phyloP scores from a whole-genome alignment of 2,113 vertebrate species.

The Nanorana parkeri region DNA sequence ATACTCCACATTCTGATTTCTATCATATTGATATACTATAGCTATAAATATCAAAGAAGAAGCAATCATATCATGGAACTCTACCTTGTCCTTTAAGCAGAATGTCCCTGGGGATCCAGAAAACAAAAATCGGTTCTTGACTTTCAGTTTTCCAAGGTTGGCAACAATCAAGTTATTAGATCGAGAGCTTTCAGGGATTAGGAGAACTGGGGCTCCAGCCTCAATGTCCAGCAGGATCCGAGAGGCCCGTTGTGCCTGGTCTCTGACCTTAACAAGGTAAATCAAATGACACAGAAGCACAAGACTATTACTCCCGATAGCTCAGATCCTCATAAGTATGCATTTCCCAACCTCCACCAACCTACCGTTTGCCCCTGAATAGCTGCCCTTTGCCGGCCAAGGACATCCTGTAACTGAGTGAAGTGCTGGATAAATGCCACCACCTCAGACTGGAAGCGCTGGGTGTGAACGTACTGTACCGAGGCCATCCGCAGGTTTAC shows the following conservation, averaged over 20 bases:
- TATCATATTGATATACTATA: no score
- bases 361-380: slow-evolving; percentile 93
- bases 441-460: slow-evolving; percentile 96
- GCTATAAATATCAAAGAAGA: no score
- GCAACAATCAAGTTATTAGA: slow-evolving; percentile 91
- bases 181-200: slow-evolving; percentile 92
- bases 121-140: slow-evolving; percentile 89
- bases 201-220: slow-evolving; percentile 92
- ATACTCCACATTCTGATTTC: no score
- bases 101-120: slow-evolving; percentile 86
- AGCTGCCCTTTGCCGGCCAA: slow-evolving; percentile 92
- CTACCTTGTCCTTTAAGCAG: slow-evolving; percentile 93
- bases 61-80: slow-evolving; percentile 56
- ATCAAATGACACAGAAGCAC: not conserved
- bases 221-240: slow-evolving; percentile 91
- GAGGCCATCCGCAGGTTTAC: slow-evolving; percentile 92
- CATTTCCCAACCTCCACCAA: slow-evolving; percentile 20
- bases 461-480: slow-evolving; percentile 94
- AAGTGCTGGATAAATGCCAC: slow-evolving; percentile 96
- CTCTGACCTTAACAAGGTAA: slow-evolving; percentile 79
- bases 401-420: slow-evolving; percentile 93
- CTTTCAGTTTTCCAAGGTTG: slow-evolving; percentile 91
- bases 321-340: slow-evolving; percentile 4
- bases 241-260: slow-evolving; percentile 86
- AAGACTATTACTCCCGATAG: not conserved